Base-by-base conservation (phyloP, 2,113 vertebrate species). In the Ophiodon elongatus region DNA sequence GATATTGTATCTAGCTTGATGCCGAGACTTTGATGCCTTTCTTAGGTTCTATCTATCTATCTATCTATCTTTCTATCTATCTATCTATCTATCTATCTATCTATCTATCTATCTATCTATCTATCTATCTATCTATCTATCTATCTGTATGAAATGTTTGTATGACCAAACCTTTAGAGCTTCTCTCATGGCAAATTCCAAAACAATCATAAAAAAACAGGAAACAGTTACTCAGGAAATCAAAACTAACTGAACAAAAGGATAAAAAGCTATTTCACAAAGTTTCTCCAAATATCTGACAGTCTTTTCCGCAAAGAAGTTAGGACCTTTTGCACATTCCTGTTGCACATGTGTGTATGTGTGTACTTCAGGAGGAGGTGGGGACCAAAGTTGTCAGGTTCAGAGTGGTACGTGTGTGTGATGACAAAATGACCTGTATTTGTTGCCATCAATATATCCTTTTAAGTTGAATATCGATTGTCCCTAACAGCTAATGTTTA, bases 291-390 rank as follows among this genome's bases (percentile, higher is more conserved):
- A 67, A 67, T 67, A 35, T 15, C 33, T 64, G 21, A n/a, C n/a
- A 41, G 23, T 17, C 23, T 5, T 6, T 52, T 52, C 19, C 29
- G 21, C 67, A 33, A 4, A 35, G 10, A n/a, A 43, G 57, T 60
- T 45, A 19, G 25, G 56, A 31, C 27, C 25, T 31, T 35, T 29
- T 73, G n/a, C n/a, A n/a, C n/a, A n/a, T n/a, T n/a, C n/a, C n/a
- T n/a, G n/a, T n/a, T n/a, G n/a, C 52, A 72, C 52, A 37, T 71
- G 23, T 71, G 47, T 23, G 11, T 50, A 31, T 69, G n/a, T 17
- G 39, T 50, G 27, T 45, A 17, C 33, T 57, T 56, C 7, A 56
- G 23, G 29, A 71, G 33, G 68, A 1, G 14, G 13, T 19, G 21
- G 41, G 33, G 33, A n/a, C 31, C 3, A 1, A 56, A 72, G 35